Conservation (phyloP, 1,140 invertebrate genomes). For the Cyrtorhinus lividipennis region DNA sequence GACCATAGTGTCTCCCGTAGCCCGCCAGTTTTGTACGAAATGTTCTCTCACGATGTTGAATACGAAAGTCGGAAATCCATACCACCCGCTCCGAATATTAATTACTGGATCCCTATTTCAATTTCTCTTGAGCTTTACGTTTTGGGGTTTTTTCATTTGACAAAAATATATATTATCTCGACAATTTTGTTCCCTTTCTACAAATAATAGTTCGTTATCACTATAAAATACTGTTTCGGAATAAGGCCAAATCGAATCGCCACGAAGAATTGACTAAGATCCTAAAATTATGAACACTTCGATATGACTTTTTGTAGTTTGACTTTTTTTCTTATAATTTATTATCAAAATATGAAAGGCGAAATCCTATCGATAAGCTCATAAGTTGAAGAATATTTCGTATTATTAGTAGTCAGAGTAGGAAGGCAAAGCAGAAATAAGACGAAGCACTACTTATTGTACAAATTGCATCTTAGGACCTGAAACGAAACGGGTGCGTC, state of each 20-base stretch:
- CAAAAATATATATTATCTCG: slow-evolving; percentile 6
- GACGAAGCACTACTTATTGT: slow-evolving; percentile 14
- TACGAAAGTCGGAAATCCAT: background rate
- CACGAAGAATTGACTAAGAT: slow-evolving; percentile 12
- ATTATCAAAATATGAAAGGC: slow-evolving; percentile 5
- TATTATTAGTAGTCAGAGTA: background rate
- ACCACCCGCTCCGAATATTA: background rate
- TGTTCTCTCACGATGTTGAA: slow-evolving; percentile 8
- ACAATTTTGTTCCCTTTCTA: slow-evolving; percentile 6
- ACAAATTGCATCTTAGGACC: slow-evolving; percentile 14
- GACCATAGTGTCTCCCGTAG: slow-evolving; percentile 16
- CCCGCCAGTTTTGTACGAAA: slow-evolving; percentile 19
- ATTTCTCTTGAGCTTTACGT: background rate
- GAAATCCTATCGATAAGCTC: slow-evolving; percentile 6
- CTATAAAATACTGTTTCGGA: slow-evolving; percentile 15
- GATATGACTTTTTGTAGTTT: slow-evolving; percentile 5
- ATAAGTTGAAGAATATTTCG: slow-evolving; percentile 11
- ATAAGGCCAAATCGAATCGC: slow-evolving; percentile 5
- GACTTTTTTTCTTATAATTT: slow-evolving; percentile 1
- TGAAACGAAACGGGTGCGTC: slow-evolving; percentile 9
- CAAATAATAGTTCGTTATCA: slow-evolving; percentile 8
- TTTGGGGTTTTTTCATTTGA: background rate
- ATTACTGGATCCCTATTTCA: background rate
- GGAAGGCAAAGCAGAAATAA: slow-evolving; percentile 6
- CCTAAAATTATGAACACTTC: slow-evolving; percentile 13